Conservation (phyloP, 2,113 vertebrate species). For the Empidonax alnorum region DNA sequence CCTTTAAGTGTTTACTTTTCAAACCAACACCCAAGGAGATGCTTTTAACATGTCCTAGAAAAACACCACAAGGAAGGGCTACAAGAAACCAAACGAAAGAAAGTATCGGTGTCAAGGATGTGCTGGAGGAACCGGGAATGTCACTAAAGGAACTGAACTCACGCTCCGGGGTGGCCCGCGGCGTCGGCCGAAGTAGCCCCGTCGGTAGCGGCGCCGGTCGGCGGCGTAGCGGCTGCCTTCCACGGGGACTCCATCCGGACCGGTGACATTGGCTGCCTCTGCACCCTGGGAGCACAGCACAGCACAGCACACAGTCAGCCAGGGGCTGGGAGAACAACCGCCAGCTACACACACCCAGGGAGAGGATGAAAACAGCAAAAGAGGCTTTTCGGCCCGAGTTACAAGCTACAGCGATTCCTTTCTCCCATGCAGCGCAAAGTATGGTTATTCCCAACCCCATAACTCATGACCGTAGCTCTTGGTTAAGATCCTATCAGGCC, state of each 20-base stretch:
- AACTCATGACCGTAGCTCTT: not conserved
- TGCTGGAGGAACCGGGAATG: not conserved
- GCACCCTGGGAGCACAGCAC: slow-evolving; percentile 80
- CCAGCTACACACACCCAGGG: not conserved
- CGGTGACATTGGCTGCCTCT: slow-evolving; percentile 94
- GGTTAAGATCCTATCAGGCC: not conserved
- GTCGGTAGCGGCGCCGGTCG: slow-evolving; percentile 90
- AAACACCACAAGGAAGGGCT: not conserved
- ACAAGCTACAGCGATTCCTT: not conserved
- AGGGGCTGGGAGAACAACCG: not conserved
- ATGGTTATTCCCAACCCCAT: not conserved
- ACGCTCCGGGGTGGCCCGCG: slow-evolving; percentile 77
- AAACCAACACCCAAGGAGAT: not conserved
- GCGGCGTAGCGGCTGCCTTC: slow-evolving; percentile 95
- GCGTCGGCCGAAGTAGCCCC: slow-evolving; percentile 86
- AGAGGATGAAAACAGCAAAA: not conserved
- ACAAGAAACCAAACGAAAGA: not conserved
- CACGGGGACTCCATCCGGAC: slow-evolving; percentile 90
- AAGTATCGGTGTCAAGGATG: not conserved
- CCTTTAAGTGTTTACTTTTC: not conserved
- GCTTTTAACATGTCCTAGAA: not conserved
- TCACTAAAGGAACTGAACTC: not conserved
- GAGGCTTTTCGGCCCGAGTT: not conserved
- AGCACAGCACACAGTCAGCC: not conserved
- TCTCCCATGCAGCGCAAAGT: not conserved